These are phyloP conservation scores for Stegostoma tigrinum DNA, from an alignment of 2,113 vertebrate genomes.

Conservation along the genomic window DNA sequence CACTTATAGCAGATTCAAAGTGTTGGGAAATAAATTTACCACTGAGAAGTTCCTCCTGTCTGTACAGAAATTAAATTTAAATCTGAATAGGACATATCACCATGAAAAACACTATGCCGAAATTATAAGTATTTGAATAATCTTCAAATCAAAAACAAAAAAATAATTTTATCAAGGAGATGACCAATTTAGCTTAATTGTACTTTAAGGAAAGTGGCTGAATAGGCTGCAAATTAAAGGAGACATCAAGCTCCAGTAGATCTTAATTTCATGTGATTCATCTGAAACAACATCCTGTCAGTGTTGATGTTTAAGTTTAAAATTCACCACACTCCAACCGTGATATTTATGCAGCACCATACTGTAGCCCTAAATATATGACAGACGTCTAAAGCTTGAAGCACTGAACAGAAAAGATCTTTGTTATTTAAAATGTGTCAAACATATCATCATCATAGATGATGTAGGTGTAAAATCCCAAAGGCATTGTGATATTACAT, in stretches of 20 bases:
- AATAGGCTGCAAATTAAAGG: neutral
- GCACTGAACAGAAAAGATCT: slow-evolving; percentile 1
- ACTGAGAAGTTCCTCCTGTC: neutral
- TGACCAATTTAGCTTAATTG: neutral
- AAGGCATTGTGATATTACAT: neutral
- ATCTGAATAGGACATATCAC: neutral
- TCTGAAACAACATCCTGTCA: neutral
- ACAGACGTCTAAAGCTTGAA: neutral
- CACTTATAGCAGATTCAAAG: neutral
- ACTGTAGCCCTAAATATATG: neutral
- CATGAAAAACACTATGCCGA: neutral
- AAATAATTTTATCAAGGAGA: neutral
- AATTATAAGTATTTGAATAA: neutral
- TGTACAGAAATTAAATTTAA: neutral
- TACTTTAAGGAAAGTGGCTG: neutral
- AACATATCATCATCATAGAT: neutral
- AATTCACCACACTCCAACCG: neutral
- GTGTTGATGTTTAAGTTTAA: neutral
- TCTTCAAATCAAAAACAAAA: neutral
- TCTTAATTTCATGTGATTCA: neutral
- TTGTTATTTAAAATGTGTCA: neutral
- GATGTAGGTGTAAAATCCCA: neutral
- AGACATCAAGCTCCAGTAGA: neutral
- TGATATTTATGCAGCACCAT: neutral
- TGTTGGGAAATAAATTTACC: neutral